A percentile compares a stretch with the other conserved stretches of the same genome.
These are phyloP conservation scores for Aspidiotus destructor DNA, from an alignment of 2,888 invertebrate species.

Conservation along the genomic window DNA sequence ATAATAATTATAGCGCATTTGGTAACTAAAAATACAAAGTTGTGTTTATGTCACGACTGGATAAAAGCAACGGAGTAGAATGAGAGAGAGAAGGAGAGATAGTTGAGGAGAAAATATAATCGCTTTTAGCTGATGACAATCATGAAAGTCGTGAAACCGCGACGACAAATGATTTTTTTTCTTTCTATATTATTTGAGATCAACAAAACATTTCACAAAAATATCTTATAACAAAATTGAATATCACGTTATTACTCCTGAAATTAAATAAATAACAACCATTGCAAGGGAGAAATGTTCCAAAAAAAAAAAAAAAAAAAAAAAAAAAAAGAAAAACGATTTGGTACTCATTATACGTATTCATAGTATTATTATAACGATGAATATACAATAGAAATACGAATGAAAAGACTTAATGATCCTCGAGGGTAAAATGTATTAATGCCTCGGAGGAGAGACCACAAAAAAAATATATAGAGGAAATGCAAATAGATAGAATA, in stretches of 20 bases:
- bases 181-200: background rate
- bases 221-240: constrained; percentile 2
- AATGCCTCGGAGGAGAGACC: constrained; percentile 2
- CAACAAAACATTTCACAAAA: constrained; percentile 1
- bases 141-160: background rate
- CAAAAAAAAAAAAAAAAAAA: background rate
- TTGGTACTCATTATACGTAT: constrained; percentile 2
- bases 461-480: constrained; percentile 11
- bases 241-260: constrained; percentile 2
- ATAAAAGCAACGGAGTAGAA: background rate
- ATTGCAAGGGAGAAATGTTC: background rate
- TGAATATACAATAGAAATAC: background rate
- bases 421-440: background rate
- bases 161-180: too few species aligned
- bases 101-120: background rate
- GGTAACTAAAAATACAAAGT: constrained; percentile 19
- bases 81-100: background rate
- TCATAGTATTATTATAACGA: background rate
- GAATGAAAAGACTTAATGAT: background rate
- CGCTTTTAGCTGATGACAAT: background rate
- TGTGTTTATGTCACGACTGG: background rate
- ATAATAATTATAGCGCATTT: background rate
- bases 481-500: constrained; percentile 22
- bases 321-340: background rate
- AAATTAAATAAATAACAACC: constrained; percentile 1